Percentiles rank a stretch among this genome's conserved stretches.
These are phyloP conservation scores for Pemphredon lugubris DNA, from an alignment of 2,888 invertebrate species.

Conservation along the genomic window DNA sequence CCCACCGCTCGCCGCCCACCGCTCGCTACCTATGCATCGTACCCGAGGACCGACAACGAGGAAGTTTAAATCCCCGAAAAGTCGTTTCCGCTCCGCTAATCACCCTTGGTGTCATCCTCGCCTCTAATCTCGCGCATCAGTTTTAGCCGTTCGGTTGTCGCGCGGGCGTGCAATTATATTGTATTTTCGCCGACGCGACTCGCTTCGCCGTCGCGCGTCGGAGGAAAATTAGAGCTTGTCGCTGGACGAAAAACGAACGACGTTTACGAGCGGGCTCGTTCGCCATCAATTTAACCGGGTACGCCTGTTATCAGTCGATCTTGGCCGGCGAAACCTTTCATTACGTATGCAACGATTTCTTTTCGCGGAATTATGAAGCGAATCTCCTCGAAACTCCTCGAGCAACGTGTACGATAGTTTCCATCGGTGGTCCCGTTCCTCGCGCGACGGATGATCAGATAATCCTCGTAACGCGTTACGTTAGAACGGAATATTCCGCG, in stretches of 20 bases:
- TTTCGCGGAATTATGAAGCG: background rate
- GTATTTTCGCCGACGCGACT: conserved; percentile 53
- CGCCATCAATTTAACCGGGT: background rate
- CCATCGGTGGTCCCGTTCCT: too few relatives aligned
- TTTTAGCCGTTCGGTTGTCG: conserved; percentile 34
- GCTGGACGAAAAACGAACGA: too few relatives aligned
- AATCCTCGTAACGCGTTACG: too few relatives aligned
- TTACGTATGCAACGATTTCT: background rate
- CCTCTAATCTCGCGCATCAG: conserved; percentile 36
- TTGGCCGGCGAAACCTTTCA: background rate
- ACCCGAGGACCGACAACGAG: too few relatives aligned
- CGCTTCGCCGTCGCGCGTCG: conserved; percentile 42
- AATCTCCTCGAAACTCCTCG: too few relatives aligned
- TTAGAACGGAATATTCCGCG: too few relatives aligned
- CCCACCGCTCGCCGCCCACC: too few relatives aligned
- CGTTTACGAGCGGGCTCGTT: too few relatives aligned
- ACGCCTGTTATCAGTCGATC: background rate
- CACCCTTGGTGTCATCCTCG: conserved; percentile 54
- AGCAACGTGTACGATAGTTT: conserved; percentile 5
- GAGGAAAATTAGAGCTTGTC: conserved; percentile 23
- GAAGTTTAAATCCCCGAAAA: conserved; percentile 68
- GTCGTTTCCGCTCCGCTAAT: conserved; percentile 51
- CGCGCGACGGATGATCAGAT: too few relatives aligned
- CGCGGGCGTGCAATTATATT: conserved; percentile 63
- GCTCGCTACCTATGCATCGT: too few relatives aligned